Evolutionary conservation across 2,797 vertebrate species (phyloP), one percentile per base, ranked within the genome.

Genomic region (Orestias chungarensis): DNA sequence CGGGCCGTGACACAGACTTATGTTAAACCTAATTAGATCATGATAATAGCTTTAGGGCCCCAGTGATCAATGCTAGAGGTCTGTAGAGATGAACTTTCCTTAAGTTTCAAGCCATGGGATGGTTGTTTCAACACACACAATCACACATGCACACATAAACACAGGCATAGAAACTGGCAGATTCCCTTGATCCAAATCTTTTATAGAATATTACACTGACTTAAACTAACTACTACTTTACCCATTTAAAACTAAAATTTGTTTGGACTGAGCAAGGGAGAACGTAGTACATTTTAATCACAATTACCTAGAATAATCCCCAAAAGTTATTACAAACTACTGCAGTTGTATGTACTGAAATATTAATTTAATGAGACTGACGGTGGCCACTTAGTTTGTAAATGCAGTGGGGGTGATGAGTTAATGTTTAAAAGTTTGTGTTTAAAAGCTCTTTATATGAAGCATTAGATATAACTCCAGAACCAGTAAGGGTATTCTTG

Each of bases 1-100:
- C 92, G 87, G 93, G 92, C 91, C 92, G 83, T 93, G 94, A 94
- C 94, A 94, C 90, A 93, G 93, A 93, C 93, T 94, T 92, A 94
- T 93, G 93, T 93, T 95, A 92, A 94, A 94, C 86, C 93, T 95
- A 95, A 95, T 94, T 94, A 94, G 93, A 95, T 94, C 93, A 93
- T 91, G 90, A 92, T 94, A 95, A 94, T 95, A 95, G 93, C 94
- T 94, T 94, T 93, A 94, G 93, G 93, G 92, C 94, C 93, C 90
- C 82, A 90, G 92, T 94, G 94, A 94, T 94, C 93, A 93, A 94
- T 94, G 93, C 91, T 84, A 87, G 85, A 90, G 91, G 92, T 92
- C 92, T 92, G 81, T 90, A 86, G 91, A 93, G 89, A 91, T 92
- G 89, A 93, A 93, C 92, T 90, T 93, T 93, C 91, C 91, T 93